Base-by-base conservation (phyloP, 2,113 vertebrate species). In the Nyctibius bracteatus region DNA sequence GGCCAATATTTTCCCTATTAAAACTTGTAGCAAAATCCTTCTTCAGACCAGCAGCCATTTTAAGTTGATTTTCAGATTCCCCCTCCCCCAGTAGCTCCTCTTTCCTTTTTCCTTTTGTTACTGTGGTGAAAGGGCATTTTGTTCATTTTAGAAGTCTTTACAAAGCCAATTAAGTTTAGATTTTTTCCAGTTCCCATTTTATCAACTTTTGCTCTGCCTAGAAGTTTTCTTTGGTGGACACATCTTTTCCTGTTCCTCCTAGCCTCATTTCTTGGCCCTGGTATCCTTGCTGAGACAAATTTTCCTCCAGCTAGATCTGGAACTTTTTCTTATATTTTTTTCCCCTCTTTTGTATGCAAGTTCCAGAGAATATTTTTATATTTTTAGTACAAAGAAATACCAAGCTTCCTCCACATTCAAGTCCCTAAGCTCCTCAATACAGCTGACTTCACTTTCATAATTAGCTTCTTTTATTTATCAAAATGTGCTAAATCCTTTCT, bases 401-500 rank as follows among this genome's bases (percentile, higher is more conserved):
- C 82, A 93, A 46, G 3, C 18, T 80, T 86, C 49, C 6, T 82
- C 39, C 62, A 57, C 49, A 61, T 59, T 85, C 31, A 86, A 63
- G 41, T 92, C 66, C 71, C 86, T 86, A 58, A 77, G 54, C 31
- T 80, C 44, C 79, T 90, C 71, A 70, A 31, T 85, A 49, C 27
- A 72, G 46, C 25, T 75, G 52, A 87, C 49, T 78, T 79, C 51
- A 55, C 68, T 91, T 91, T 91, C 51, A 39, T 94, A 95, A 93
- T 94, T 93, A 92, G 12, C 41, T 92, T 82, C 28, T 85, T 92
- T 68, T 90, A 71, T 88, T 94, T 92, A 77, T 85, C 52, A 73
- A 82, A 92, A 85, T 57, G 31, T 90, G 71, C 59, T 89, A 71
- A 37, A 4, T 21, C 13, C 1, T 41, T 79, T 77, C 81, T 91